Evolutionary conservation across 1,140 invertebrate genomes (phyloP), one percentile per base, ranked within the genome.

Genomic region (Hyposmocoma kahamanoa): DNA sequence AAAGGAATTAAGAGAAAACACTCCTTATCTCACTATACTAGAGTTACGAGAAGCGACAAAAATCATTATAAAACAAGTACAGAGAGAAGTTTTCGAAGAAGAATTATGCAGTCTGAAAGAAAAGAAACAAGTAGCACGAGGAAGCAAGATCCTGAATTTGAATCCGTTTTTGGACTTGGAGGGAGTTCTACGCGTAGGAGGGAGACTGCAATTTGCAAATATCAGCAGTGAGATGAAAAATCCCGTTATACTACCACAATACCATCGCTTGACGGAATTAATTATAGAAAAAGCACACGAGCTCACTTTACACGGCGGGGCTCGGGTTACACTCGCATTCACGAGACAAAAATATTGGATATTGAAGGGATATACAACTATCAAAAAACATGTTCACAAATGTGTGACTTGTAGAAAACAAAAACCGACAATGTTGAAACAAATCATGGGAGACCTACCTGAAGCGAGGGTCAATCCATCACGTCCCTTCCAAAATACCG

Each of bases 391-490:
- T 18, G 39, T 38, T 17, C 45, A 26, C 1, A 9, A 32, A 21
- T 67, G 60, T 24, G 44, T 53, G 0, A 49, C 24, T 15, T 72
- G 36, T 22, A 53, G 3, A 21, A 54, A 39, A 34, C 22, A 53
- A 8, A 39, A n/a, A 44, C 8, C 47, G 32, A 47, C 46, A 8
- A 47, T 52, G 20, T 17, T 10, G 11, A 15, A 30, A 13, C 64
- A 59, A 18, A 10, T 56, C 6, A 68, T 72, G 56, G 62, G 54
- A 0, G 47, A 72, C 15, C 36, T 76, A 9, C 72, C 71, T 4
- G 5, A 11, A 18, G 36, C 45, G 2, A 22, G 45, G 9, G 42
- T 41, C 0, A 44, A 50, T 19, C 19, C 45, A 2, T 17, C 44
- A 15, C 38, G 47, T 1, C 57, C 62, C 1, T 70, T 75, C 13